Conservation (phyloP, 2,797 vertebrate genomes). For the Amblyraja radiata region DNA sequence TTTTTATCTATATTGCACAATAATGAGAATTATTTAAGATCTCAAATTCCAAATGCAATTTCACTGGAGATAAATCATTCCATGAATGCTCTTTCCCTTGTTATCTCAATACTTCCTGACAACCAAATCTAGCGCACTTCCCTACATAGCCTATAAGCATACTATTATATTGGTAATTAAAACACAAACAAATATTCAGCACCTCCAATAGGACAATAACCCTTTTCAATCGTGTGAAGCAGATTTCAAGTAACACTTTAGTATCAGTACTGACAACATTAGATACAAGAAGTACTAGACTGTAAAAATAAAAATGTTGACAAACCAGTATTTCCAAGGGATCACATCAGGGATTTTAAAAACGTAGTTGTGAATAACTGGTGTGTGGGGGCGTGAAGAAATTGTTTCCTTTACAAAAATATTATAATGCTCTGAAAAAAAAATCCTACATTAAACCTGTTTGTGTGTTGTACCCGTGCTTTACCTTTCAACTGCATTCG, state of each 20-base stretch:
- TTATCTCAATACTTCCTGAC: not conserved
- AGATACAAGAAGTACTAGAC: not conserved
- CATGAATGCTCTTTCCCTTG: not conserved
- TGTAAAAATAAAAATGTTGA: not conserved
- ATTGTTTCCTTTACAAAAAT: constrained; percentile 13
- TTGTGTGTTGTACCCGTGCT: constrained; percentile 12
- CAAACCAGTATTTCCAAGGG: not conserved
- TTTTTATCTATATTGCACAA: not conserved
- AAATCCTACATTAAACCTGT: not conserved
- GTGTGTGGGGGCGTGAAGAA: not conserved
- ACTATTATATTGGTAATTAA: constrained; percentile 14
- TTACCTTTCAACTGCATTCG: not conserved
- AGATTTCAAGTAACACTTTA: constrained; percentile 25
- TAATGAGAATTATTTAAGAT: not conserved
- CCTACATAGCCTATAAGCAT: not conserved
- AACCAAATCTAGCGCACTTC: not conserved
- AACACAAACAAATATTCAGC: not conserved
- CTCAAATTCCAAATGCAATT: not conserved
- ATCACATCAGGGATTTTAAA: not conserved
- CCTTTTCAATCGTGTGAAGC: not conserved
- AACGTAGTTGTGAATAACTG: not conserved
- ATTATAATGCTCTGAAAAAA: not conserved
- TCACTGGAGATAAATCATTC: not conserved
- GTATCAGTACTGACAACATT: constrained; percentile 17
- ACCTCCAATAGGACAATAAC: constrained; percentile 8